Evolutionary conservation across 2,113 vertebrate genomes (phyloP).

Genomic region (Grallaria varia): DNA sequence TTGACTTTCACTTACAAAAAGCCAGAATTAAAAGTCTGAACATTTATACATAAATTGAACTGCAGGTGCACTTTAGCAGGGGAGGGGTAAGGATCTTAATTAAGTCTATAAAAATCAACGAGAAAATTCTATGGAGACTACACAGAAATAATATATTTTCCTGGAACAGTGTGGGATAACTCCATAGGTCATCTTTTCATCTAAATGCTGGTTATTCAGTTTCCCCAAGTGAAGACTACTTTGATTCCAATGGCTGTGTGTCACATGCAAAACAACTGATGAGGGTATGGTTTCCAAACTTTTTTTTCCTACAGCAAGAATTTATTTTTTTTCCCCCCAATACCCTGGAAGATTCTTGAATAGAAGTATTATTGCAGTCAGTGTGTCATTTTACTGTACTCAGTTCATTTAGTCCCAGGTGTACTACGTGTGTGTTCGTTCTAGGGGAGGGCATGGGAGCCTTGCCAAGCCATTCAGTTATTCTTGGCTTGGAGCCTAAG

Average conservation of each 20-base stretch:
- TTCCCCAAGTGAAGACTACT: not conserved
- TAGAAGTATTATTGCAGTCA: conserved; percentile 60
- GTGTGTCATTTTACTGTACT: conserved; percentile 63
- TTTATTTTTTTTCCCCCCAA: not conserved
- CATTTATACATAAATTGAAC: not conserved
- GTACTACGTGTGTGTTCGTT: conserved; percentile 66
- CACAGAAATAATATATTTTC: not conserved
- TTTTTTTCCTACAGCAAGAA: not conserved
- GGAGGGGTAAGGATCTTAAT: not conserved
- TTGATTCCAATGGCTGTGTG: not conserved
- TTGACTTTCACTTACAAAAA: not conserved
- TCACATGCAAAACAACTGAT: not conserved
- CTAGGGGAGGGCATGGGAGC: conserved; percentile 31
- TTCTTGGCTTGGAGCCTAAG: conserved; percentile 62
- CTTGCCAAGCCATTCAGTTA: conserved; percentile 59
- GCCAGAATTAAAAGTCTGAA: not conserved
- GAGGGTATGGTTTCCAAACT: not conserved
- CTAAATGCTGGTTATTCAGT: not conserved
- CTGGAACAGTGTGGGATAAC: not conserved
- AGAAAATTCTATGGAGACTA: conserved; percentile 34
- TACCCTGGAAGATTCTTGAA: conserved; percentile 46
- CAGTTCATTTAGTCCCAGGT: conserved; percentile 65
- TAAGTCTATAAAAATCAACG: conserved; percentile 2
- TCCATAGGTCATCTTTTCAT: not conserved
- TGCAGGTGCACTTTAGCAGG: conserved; percentile 30